Percentiles rank a stretch among this genome's conserved stretches.
These are phyloP conservation scores for Colistium nudipinnis DNA, from an alignment of 2,113 vertebrate species.

Conservation along the genomic window DNA sequence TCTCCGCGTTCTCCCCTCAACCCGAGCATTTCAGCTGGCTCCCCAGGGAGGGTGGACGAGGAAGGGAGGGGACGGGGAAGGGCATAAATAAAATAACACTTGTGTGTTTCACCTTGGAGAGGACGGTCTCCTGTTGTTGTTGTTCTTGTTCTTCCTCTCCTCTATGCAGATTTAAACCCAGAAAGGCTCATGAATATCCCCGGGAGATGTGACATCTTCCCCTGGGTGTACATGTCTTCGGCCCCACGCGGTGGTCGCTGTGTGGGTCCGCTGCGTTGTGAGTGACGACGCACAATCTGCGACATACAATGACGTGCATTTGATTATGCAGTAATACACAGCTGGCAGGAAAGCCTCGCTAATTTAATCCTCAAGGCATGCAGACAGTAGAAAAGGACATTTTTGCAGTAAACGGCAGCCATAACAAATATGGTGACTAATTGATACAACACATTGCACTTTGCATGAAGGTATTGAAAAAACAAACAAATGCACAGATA, in stretches of 20 bases:
- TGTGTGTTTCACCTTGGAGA: slow-evolving; percentile 73
- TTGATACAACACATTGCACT: not conserved
- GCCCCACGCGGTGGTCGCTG: slow-evolving; percentile 29
- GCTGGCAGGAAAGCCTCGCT: slow-evolving; percentile 8
- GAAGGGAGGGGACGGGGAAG: slow-evolving; percentile 7
- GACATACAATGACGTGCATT: slow-evolving; percentile 2
- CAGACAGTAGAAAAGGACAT: not conserved
- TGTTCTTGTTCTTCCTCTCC: slow-evolving; percentile 51
- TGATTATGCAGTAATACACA: slow-evolving; percentile 1
- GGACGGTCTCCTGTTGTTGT: slow-evolving; percentile 45
- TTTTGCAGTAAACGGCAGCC: slow-evolving; percentile 6
- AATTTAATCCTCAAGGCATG: slow-evolving; percentile 33
- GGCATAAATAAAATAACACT: slow-evolving; percentile 78
- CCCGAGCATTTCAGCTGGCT: slow-evolving; percentile 66
- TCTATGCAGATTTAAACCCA: slow-evolving; percentile 61
- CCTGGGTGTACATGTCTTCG: slow-evolving; percentile 27
- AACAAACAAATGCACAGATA: not conserved
- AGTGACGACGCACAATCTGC: slow-evolving; percentile 44
- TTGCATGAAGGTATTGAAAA: not conserved
- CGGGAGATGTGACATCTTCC: slow-evolving; percentile 30
- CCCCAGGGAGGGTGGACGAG: slow-evolving; percentile 59
- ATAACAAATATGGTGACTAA: slow-evolving; percentile 18
- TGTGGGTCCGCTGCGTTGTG: slow-evolving; percentile 29
- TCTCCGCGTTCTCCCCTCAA: slow-evolving; percentile 49
- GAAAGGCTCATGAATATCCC: slow-evolving; percentile 47